phyloP scores from a whole-genome alignment of 2,888 invertebrate species.

The Drosophila birchii region DNA sequence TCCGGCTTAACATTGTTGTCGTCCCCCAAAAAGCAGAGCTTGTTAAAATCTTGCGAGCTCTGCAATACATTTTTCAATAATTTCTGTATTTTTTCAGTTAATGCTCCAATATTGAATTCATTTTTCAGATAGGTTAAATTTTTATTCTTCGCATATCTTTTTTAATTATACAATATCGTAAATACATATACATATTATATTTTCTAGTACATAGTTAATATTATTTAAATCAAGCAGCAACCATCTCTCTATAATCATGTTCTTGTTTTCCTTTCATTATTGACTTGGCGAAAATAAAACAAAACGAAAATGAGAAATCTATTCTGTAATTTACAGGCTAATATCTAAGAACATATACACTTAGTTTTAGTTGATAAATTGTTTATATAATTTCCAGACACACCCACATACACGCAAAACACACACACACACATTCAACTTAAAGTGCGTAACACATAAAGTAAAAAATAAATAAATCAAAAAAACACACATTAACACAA shows the following conservation, averaged over 20 bases:
- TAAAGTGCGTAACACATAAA: slow-evolving; percentile 53
- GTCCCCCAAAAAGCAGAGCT: slow-evolving; percentile 1
- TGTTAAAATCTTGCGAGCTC: background rate
- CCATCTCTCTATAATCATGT: slow-evolving; percentile 51
- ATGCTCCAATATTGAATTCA: slow-evolving; percentile 45
- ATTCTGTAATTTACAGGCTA: slow-evolving; percentile 71
- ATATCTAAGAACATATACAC: slow-evolving; percentile 53
- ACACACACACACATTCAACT: slow-evolving; percentile 34
- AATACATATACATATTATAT: slow-evolving; percentile 44
- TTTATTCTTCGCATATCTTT: slow-evolving; percentile 65
- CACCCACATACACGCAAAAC: slow-evolving; percentile 44
- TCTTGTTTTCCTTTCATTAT: slow-evolving; percentile 40
- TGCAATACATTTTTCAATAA: background rate
- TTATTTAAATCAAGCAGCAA: slow-evolving; percentile 61
- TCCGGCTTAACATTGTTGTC: slow-evolving; percentile 6
- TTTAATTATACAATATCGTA: slow-evolving; percentile 68
- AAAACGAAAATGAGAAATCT: slow-evolving; percentile 31
- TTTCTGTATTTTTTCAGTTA: slow-evolving; percentile 34
- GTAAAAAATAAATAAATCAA: slow-evolving; percentile 74
- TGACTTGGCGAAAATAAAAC: slow-evolving; percentile 56
- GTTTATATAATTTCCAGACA: slow-evolving; percentile 60
- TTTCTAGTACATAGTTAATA: slow-evolving; percentile 51
- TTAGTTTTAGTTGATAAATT: slow-evolving; percentile 68
- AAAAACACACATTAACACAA: slow-evolving; percentile 65
- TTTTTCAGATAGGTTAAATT: slow-evolving; percentile 48